Base-by-base conservation (phyloP, 2,888 invertebrate genomes). In the Frankliniella intonsa region DNA sequence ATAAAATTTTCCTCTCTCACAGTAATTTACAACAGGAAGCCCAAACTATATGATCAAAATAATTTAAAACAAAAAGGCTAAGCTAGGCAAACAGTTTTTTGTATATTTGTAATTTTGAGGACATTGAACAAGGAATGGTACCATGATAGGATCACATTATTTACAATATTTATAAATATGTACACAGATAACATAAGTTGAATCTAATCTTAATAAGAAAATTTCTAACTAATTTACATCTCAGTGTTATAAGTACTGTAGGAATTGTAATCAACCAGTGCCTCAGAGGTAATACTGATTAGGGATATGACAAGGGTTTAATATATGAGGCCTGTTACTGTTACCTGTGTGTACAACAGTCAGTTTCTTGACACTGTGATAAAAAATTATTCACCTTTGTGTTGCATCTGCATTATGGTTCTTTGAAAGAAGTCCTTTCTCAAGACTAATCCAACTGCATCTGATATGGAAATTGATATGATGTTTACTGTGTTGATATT, bases 21-120 rank as follows among this genome's bases (percentile, higher is more conserved):
- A 76, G 22, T 12, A 76, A 76, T 76, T 76, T 22, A 76, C 69
- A 76, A 76, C 69, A 76, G 69, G 69, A 76, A 76, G 69, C 69
- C 69, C 69, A 76, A 22, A 76, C 25, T 76, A 22, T 25, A 76
- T 9, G 25, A 76, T 25, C 69, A 25, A 76, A 76, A 25, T 9
- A 25, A 76, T 12, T 5, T 3, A 38, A 38, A 38, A 3, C 5
- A 38, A 38, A 38, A 38, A 69, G 22, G 69, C 69, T 76, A 76
- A 25, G 25, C 69, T 76, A 25, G 25, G 25, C 22, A 25, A 76
- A 76, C 69, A 76, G 25, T 25, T 76, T 76, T 25, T 76, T 25
- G 0, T 22, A 76, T 17, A 22, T 76, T 76, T 76, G 25, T 17
- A n/a, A 62, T 25, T 76, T 25, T 76, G 22, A 76, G 25, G 22